Conservation (phyloP, 2,113 vertebrate species). For the Nannospalax galili region DNA sequence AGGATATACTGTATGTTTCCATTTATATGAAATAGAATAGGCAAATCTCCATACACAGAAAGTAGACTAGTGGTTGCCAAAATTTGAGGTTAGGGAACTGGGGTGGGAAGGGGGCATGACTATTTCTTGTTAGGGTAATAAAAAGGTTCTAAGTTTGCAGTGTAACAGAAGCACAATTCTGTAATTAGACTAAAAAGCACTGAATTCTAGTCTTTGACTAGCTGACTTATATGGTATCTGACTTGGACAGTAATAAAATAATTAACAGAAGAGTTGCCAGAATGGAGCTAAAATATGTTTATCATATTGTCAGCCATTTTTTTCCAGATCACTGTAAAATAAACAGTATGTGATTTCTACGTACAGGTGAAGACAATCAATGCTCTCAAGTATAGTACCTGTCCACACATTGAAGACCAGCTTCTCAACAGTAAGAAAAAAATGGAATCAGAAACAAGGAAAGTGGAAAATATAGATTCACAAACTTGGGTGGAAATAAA, state of each 20-base stretch:
- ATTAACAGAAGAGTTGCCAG: conserved; percentile 12
- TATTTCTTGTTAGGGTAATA: neutral
- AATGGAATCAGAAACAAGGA: conserved; percentile 18
- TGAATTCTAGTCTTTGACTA: neutral
- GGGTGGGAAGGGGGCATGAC: neutral
- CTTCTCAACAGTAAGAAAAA: conserved; percentile 22
- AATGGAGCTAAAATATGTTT: neutral
- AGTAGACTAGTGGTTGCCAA: neutral
- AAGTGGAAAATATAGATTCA: neutral
- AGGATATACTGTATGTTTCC: neutral
- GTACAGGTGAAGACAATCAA: neutral
- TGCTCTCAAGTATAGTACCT: neutral
- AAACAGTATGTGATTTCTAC: neutral
- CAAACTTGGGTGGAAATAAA: neutral
- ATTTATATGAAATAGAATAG: neutral
- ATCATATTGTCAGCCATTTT: neutral
- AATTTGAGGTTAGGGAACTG: neutral
- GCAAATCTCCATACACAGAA: conserved; percentile 19
- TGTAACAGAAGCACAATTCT: neutral
- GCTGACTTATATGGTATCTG: neutral
- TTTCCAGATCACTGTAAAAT: conserved; percentile 43
- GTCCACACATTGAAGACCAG: neutral
- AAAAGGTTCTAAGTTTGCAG: conserved; percentile 12
- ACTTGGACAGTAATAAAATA: conserved; percentile 23
- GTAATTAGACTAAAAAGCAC: neutral